Conservation (phyloP, 92 coral and sea anemone genomes). For the Actinostola sp. region DNA sequence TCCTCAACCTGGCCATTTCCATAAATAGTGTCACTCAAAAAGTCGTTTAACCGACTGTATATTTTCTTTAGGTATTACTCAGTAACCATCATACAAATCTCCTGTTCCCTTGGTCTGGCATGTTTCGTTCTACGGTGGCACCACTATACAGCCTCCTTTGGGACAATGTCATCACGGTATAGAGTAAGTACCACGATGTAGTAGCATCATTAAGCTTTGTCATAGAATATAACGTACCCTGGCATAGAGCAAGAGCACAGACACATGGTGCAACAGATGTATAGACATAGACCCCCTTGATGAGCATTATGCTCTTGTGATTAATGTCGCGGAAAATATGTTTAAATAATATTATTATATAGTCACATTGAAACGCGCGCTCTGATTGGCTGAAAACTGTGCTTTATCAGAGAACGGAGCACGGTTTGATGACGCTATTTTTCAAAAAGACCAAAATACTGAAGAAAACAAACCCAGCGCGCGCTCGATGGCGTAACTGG, state of each 20-base stretch:
- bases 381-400: too few species aligned
- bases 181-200: slow-evolving; percentile 49
- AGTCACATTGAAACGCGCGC: too few species aligned
- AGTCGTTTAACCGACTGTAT: neutral
- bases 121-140: slow-evolving; percentile 87
- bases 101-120: slow-evolving; percentile 71
- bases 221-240: neutral
- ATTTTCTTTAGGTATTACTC: slow-evolving; percentile 76
- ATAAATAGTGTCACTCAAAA: neutral
- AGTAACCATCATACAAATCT: slow-evolving; percentile 77
- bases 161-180: slow-evolving; percentile 79
- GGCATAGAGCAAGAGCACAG: neutral
- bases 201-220: neutral
- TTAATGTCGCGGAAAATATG: too few species aligned
- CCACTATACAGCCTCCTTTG: slow-evolving; percentile 82
- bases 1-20: neutral
- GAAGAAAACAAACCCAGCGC: too few species aligned
- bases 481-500: too few species aligned
- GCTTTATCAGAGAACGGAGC: too few species aligned
- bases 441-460: too few species aligned
- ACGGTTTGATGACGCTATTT: too few species aligned
- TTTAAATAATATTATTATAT: too few species aligned
- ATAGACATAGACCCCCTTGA: too few species aligned
- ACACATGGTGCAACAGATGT: neutral
- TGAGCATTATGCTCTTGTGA: too few species aligned